These are phyloP conservation scores for Epinephelus lanceolatus DNA, from an alignment of 2,113 vertebrate genomes.

Conservation along the genomic window DNA sequence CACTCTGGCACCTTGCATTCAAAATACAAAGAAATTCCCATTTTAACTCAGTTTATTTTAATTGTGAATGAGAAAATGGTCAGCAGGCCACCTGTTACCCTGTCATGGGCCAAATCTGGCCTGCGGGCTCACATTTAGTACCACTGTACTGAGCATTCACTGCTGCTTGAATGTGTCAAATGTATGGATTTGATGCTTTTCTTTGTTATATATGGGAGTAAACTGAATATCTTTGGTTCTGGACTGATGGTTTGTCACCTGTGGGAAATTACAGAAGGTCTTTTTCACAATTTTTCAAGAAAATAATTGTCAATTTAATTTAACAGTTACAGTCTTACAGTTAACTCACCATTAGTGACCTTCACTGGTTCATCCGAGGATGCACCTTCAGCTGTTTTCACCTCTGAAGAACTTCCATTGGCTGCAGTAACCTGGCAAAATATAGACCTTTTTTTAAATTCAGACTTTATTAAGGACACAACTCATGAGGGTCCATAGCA, in stretches of 20 bases:
- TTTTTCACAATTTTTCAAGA: not conserved
- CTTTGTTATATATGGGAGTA: not conserved
- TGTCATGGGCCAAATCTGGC: too few species aligned
- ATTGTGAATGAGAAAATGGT: too few species aligned
- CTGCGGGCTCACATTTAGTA: too few species aligned
- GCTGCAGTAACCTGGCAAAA: slow-evolving; percentile 59
- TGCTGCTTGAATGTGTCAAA: not conserved
- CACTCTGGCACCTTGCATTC: too few species aligned
- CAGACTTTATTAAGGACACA: too few species aligned
- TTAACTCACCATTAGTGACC: slow-evolving; percentile 55
- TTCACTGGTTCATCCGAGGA: slow-evolving; percentile 62
- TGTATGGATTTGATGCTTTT: not conserved
- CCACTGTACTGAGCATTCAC: not conserved
- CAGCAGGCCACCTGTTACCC: too few species aligned
- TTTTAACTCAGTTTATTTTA: too few species aligned
- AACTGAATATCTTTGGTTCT: not conserved
- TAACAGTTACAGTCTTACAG: too few species aligned
- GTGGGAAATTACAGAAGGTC: not conserved
- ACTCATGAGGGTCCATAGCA: too few species aligned
- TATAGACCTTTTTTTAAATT: too few species aligned
- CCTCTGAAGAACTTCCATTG: slow-evolving; percentile 57
- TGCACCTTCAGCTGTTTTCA: slow-evolving; percentile 48
- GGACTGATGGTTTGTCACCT: not conserved
- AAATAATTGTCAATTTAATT: not conserved
- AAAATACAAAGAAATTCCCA: too few species aligned